Conservation (phyloP, 2,888 invertebrate genomes). For the Netelia melanura region DNA sequence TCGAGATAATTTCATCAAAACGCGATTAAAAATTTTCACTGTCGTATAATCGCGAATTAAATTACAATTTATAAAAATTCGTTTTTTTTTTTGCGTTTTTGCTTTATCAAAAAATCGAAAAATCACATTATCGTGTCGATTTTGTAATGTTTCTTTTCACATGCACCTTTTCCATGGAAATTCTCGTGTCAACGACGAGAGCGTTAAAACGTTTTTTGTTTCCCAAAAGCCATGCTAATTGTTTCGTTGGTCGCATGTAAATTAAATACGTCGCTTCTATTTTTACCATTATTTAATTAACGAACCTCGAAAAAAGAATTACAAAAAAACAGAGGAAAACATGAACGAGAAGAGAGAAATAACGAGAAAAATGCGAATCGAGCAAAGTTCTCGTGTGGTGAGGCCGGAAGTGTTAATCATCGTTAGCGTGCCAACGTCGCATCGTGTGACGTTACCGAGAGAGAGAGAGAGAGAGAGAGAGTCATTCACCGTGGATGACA, state of each 20-base stretch:
- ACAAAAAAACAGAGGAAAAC: constrained; percentile 18
- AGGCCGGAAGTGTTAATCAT: constrained; percentile 64
- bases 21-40: too few relatives aligned
- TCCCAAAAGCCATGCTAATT: not conserved
- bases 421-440: constrained; percentile 54
- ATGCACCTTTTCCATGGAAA: not conserved
- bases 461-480: not conserved
- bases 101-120: too few relatives aligned
- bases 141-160: not conserved
- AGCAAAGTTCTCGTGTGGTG: constrained; percentile 48
- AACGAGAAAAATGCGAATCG: constrained; percentile 36
- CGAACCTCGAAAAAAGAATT: constrained; percentile 8
- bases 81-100: too few relatives aligned
- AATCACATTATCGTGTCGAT: not conserved
- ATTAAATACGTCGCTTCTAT: constrained; percentile 13
- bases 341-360: not conserved
- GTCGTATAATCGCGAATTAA: too few relatives aligned
- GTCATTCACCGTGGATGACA: constrained; percentile 55
- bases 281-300: constrained; percentile 21
- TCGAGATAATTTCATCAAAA: too few relatives aligned
- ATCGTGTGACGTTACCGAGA: constrained; percentile 20
- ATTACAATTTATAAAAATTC: too few relatives aligned
- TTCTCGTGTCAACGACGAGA: not conserved
- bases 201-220: not conserved
- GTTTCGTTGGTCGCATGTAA: constrained; percentile 39